Evolutionary conservation across 2,888 invertebrate species (phyloP).

Genomic region (Cosmia pyralina): DNA sequence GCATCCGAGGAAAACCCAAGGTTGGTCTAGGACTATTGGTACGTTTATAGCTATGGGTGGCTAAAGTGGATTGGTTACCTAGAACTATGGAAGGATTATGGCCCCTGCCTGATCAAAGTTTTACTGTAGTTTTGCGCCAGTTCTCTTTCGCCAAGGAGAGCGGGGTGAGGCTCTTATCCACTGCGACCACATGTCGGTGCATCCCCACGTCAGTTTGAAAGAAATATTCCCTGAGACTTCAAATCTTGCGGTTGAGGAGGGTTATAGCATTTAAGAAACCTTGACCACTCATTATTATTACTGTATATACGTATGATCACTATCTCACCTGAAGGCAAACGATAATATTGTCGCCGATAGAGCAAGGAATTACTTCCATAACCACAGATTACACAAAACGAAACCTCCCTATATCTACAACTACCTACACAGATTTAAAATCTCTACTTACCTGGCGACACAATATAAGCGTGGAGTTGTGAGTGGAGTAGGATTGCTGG

Average conservation of each 20-base stretch:
- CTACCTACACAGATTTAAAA: constrained; percentile 22
- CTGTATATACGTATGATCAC: neutral
- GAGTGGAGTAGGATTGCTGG: constrained; percentile 26
- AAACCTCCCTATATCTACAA: neutral
- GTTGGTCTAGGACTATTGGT: too few relatives aligned
- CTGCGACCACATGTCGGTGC: neutral
- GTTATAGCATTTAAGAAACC: neutral
- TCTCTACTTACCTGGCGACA: constrained; percentile 12
- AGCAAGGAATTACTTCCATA: neutral
- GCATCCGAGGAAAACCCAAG: too few relatives aligned
- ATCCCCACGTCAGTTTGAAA: neutral
- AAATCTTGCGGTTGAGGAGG: neutral
- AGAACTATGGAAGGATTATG: too few relatives aligned
- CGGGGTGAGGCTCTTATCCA: neutral
- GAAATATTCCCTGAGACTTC: neutral
- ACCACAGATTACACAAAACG: constrained; percentile 8
- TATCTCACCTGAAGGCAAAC: neutral
- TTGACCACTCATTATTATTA: too few relatives aligned
- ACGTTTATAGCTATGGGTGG: too few relatives aligned
- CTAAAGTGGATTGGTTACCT: too few relatives aligned
- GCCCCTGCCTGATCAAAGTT: too few relatives aligned
- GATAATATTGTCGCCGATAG: neutral
- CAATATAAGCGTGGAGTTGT: constrained; percentile 37
- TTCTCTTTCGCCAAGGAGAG: neutral
- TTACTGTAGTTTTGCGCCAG: neutral